phyloP scores from a whole-genome alignment of 2,888 invertebrate species.

The Poecilus cupreus region DNA sequence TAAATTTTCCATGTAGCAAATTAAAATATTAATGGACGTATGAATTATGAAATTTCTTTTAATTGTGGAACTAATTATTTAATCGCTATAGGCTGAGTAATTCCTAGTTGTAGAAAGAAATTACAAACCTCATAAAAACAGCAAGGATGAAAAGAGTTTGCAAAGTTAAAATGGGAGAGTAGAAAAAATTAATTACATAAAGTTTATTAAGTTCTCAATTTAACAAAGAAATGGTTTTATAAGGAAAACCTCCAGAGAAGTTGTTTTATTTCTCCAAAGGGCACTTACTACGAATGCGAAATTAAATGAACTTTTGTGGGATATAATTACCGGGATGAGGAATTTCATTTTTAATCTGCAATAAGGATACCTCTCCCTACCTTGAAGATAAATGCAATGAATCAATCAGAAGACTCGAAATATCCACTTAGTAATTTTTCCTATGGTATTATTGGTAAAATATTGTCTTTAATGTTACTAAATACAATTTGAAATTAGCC shows the following conservation, averaged over 20 bases:
- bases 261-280: conserved; percentile 27
- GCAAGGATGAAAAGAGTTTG: conserved; percentile 1
- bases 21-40: too few species aligned
- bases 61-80: too few species aligned
- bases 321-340: conserved; percentile 6
- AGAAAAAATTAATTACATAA: conserved; percentile 30
- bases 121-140: conserved; percentile 6
- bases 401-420: too few species aligned
- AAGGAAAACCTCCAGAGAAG: conserved; percentile 22
- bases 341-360: conserved; percentile 25
- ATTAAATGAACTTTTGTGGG: conserved; percentile 19
- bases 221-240: conserved; percentile 32
- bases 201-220: conserved; percentile 38
- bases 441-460: too few species aligned
- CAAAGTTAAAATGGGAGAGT: conserved; percentile 16
- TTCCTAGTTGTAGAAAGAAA: conserved; percentile 5
- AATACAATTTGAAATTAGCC: too few species aligned
- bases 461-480: too few species aligned
- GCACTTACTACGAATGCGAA: conserved; percentile 12
- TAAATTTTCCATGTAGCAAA: too few species aligned
- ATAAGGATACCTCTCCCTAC: not conserved
- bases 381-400: not conserved
- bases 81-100: not conserved
- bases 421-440: too few species aligned
- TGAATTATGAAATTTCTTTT: too few species aligned